Evolutionary conservation across 2,888 invertebrate species (phyloP).

Genomic region (Perizoma flavofasciatum): DNA sequence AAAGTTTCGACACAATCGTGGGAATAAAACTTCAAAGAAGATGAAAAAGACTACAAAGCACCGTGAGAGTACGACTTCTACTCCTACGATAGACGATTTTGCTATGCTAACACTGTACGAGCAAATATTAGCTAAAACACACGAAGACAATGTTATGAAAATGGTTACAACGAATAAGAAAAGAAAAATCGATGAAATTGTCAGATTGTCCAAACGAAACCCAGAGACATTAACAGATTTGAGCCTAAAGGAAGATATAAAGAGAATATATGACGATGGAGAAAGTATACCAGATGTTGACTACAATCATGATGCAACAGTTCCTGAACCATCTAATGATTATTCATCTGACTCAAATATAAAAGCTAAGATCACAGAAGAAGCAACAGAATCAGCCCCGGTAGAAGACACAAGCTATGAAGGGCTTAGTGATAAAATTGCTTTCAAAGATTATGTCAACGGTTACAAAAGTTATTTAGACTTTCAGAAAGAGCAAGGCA

Average conservation of each 20-base stretch:
- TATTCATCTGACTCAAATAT: constrained; percentile 1
- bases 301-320: constrained; percentile 20
- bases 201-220: constrained; percentile 42
- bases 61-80: constrained; percentile 12
- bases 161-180: constrained; percentile 43
- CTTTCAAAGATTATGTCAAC: constrained; percentile 67
- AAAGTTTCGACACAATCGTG: constrained; percentile 8
- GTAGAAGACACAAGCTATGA: constrained; percentile 48
- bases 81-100: constrained; percentile 52
- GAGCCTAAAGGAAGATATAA: constrained; percentile 27
- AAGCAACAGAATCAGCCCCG: constrained; percentile 4
- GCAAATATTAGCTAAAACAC: constrained; percentile 54
- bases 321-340: constrained; percentile 8
- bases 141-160: constrained; percentile 51
- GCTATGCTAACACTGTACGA: constrained; percentile 58
- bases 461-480: constrained; percentile 71
- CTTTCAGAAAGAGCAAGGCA: constrained; percentile 59
- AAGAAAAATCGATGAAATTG: constrained; percentile 26
- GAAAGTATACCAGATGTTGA: constrained; percentile 43
- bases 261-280: constrained; percentile 45
- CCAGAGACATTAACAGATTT: constrained; percentile 42
- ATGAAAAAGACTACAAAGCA: constrained; percentile 19
- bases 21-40: constrained; percentile 16
- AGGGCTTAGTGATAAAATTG: constrained; percentile 59
- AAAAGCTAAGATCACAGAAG: background rate